Conservation (phyloP, 2,113 vertebrate species). For the Phocoena phocoena region DNA sequence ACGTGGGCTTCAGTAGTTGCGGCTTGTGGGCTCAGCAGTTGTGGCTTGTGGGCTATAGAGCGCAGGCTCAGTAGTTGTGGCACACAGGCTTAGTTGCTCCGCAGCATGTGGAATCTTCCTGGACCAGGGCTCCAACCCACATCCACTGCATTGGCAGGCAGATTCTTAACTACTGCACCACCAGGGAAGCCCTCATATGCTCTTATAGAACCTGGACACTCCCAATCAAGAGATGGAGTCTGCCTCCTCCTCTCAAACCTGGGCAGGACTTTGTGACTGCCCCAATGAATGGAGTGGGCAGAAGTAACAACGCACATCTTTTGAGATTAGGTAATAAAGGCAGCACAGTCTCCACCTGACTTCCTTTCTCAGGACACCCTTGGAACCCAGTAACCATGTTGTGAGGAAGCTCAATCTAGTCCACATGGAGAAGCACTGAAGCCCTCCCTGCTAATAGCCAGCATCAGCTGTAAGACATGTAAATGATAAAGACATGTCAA, state of each 20-base stretch:
- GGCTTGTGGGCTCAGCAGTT: too few species aligned
- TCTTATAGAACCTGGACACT: background rate
- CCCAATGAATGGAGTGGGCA: background rate
- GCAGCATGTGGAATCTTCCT: background rate
- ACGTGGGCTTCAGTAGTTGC: too few species aligned
- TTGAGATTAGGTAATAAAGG: background rate
- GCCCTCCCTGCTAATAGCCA: background rate
- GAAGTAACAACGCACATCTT: background rate
- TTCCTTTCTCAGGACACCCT: background rate
- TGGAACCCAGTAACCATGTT: background rate
- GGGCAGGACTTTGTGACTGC: background rate
- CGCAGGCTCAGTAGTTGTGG: too few species aligned
- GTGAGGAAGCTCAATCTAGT: background rate
- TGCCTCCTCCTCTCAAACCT: background rate
- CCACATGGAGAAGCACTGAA: background rate
- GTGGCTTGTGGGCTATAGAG: too few species aligned
- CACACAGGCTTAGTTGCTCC: too few species aligned
- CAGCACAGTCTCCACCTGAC: background rate
- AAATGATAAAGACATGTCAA: background rate
- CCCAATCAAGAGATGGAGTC: background rate
- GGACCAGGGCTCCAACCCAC: background rate
- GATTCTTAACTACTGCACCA: background rate
- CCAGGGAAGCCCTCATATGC: background rate
- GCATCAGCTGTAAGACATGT: background rate
- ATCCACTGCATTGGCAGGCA: background rate